A percentile compares a stretch with the other conserved stretches of the same genome.
Conservation (phyloP, 92 coral and sea anemone species). For the Epizoanthus ramosus region DNA sequence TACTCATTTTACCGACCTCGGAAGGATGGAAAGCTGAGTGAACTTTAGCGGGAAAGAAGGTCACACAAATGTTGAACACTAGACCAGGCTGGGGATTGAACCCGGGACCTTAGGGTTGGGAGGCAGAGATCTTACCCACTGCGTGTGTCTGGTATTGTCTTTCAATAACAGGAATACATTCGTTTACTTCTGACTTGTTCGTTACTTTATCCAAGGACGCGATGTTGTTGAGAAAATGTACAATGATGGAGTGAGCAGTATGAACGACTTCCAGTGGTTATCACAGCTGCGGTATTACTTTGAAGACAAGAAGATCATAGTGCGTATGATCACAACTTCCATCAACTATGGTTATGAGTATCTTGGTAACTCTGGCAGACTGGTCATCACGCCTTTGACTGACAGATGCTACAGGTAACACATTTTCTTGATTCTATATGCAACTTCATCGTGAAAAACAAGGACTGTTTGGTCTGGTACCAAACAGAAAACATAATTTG, state of each 20-base stretch:
- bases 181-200: background rate
- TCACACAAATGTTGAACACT: too few relatives aligned
- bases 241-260: constrained; percentile 75
- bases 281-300: constrained; percentile 95
- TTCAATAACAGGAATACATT: background rate
- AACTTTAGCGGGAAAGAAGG: too few relatives aligned
- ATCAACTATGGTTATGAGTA: constrained; percentile 97
- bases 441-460: background rate
- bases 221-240: constrained; percentile 95
- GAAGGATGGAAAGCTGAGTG: too few relatives aligned
- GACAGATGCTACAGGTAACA: constrained; percentile 96
- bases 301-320: constrained; percentile 83
- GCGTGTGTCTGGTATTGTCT: too few relatives aligned
- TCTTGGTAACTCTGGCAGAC: constrained; percentile 92
- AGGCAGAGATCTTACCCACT: too few relatives aligned
- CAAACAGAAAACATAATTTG: too few relatives aligned
- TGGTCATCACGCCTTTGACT: constrained; percentile 95
- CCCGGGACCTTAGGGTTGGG: too few relatives aligned
- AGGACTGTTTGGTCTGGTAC: background rate
- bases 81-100: too few relatives aligned
- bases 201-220: constrained; percentile 62
- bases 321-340: constrained; percentile 96
- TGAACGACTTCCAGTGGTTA: constrained; percentile 95
- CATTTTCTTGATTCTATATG: background rate
- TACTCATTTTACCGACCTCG: too few relatives aligned